Percentiles rank a stretch among this genome's conserved stretches.
These are phyloP conservation scores for Diabrotica virgifera DNA, from an alignment of 1,140 invertebrate species.

Conservation along the genomic window DNA sequence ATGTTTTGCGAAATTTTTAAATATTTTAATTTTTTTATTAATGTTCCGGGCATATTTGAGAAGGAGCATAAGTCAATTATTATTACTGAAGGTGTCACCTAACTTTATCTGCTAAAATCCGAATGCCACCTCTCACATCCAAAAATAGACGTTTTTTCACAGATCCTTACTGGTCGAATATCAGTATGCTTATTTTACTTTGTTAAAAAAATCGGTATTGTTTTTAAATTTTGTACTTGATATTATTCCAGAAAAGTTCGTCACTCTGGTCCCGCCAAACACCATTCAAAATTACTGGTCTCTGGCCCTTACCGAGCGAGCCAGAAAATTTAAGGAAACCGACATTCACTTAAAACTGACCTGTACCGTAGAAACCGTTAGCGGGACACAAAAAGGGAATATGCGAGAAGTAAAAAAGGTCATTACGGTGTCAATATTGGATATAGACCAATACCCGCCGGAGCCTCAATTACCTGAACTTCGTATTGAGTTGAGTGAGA, in stretches of 20 bases:
- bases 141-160: too few species aligned
- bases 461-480: slow-evolving; percentile 19
- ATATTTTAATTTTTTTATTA: too few species aligned
- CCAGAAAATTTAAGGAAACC: neutral
- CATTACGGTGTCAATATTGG: slow-evolving; percentile 20
- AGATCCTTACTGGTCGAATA: too few species aligned
- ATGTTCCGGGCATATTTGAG: too few species aligned
- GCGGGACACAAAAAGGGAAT: slow-evolving; percentile 21
- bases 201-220: too few species aligned
- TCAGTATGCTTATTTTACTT: too few species aligned
- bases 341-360: neutral
- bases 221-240: too few species aligned
- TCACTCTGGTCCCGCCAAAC: neutral
- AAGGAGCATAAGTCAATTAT: too few species aligned
- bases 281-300: neutral
- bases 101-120: too few species aligned
- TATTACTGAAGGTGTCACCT: too few species aligned
- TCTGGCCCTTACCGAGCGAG: neutral
- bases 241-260: neutral
- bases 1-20: too few species aligned
- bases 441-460: slow-evolving; percentile 30
- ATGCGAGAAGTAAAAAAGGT: slow-evolving; percentile 18
- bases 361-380: slow-evolving; percentile 12
- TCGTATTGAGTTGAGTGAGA: slow-evolving; percentile 15
- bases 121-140: too few species aligned